Percentiles rank a stretch among this genome's conserved stretches.
phyloP scores from a whole-genome alignment of 1,140 invertebrate species.

The Helicoverpa armigera region DNA sequence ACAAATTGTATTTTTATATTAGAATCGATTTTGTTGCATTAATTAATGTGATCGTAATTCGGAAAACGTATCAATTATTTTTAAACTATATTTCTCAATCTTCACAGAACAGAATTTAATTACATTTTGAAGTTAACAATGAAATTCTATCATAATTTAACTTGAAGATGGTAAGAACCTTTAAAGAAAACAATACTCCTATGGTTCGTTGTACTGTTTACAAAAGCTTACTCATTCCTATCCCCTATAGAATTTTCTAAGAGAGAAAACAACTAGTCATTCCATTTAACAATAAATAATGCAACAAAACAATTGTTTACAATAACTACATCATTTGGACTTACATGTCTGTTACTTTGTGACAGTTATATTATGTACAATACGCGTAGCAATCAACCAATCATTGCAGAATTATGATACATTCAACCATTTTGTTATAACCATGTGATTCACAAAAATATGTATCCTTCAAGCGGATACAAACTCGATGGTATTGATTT shows the following conservation, averaged over 20 bases:
- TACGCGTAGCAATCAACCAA: conserved; percentile 3
- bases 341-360: conserved; percentile 5
- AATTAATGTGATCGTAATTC: background rate
- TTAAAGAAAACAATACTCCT: too few species aligned
- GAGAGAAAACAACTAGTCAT: too few species aligned
- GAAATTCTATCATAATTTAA: too few species aligned
- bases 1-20: conserved; percentile 28
- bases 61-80: background rate
- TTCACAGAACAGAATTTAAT: too few species aligned
- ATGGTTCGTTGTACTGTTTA: too few species aligned
- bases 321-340: conserved; percentile 33
- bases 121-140: too few species aligned
- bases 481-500: too few species aligned
- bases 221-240: too few species aligned
- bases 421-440: background rate
- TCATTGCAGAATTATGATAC: conserved; percentile 24
- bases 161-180: too few species aligned
- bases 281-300: background rate
- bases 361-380: conserved; percentile 20
- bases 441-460: background rate
- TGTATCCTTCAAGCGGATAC: background rate
- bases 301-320: conserved; percentile 13
- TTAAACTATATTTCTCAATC: too few species aligned
- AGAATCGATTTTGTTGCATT: conserved; percentile 9
- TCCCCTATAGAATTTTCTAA: too few species aligned